Conservation (phyloP, 23 tunicate genomes). For the Clavelina lepadiformis region DNA sequence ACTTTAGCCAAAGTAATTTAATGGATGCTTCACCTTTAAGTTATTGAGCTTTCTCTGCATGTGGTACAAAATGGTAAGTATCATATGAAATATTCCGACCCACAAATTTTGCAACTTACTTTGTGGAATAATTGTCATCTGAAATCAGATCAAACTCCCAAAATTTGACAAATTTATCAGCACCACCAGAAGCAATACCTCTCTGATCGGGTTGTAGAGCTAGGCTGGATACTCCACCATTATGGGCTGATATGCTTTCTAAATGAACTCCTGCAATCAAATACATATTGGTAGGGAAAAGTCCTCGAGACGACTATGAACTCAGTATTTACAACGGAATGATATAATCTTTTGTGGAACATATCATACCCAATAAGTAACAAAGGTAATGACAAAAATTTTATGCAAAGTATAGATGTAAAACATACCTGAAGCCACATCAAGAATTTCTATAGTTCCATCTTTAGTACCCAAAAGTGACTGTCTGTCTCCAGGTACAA, state of each 20-base stretch:
- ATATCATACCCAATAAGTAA: too few relatives aligned
- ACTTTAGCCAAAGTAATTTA: too few relatives aligned
- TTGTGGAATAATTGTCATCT: slow-evolving; percentile 45
- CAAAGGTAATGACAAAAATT: too few relatives aligned
- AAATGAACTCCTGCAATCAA: slow-evolving; percentile 17
- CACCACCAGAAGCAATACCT: slow-evolving; percentile 67
- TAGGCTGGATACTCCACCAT: slow-evolving; percentile 16
- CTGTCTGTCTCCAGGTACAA: slow-evolving; percentile 80
- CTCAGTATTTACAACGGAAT: too few relatives aligned
- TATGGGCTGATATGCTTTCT: slow-evolving; percentile 56
- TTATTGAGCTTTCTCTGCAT: too few relatives aligned
- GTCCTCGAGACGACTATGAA: neutral
- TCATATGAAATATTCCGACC: too few relatives aligned
- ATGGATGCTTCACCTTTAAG: too few relatives aligned
- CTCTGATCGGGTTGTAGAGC: slow-evolving; percentile 29
- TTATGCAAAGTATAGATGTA: neutral
- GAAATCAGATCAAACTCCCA: slow-evolving; percentile 85
- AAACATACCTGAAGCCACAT: slow-evolving; percentile 70
- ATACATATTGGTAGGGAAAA: neutral
- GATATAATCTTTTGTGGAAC: too few relatives aligned
- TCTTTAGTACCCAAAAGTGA: slow-evolving; percentile 67
- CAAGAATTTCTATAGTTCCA: slow-evolving; percentile 69
- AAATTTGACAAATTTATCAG: slow-evolving; percentile 73
- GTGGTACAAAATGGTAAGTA: too few relatives aligned
- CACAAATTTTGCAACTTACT: too few relatives aligned